Conservation (phyloP, 2,113 vertebrate species). For the Tyto alba region DNA sequence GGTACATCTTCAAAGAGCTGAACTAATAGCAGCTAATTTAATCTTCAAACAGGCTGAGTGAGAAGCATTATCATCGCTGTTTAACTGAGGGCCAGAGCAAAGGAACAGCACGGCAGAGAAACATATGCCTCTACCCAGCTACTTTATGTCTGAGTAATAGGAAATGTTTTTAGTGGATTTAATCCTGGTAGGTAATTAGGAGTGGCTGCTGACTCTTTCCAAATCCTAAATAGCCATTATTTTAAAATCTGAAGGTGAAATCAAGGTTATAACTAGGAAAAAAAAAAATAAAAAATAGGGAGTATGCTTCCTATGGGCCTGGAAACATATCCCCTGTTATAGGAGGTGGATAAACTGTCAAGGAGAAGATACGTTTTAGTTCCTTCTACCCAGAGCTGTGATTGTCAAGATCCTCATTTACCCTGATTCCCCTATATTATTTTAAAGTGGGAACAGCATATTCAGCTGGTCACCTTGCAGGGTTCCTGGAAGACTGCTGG, state of each 20-base stretch:
- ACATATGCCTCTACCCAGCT: neutral
- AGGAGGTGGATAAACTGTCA: neutral
- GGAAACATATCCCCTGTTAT: neutral
- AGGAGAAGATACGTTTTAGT: neutral
- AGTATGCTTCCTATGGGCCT: neutral
- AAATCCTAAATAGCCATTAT: neutral
- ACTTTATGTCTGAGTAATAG: neutral
- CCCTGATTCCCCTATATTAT: neutral
- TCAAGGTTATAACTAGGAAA: neutral
- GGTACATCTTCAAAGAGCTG: slow-evolving; percentile 46
- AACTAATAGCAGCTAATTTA: slow-evolving; percentile 55
- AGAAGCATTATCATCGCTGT: neutral
- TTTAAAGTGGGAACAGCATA: neutral
- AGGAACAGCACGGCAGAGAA: neutral
- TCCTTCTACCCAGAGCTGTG: neutral
- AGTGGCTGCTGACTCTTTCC: neutral
- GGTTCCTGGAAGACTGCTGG: neutral
- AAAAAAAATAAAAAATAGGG: neutral
- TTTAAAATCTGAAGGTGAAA: neutral
- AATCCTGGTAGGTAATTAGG: neutral
- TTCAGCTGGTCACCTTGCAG: neutral
- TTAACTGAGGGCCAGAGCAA: neutral
- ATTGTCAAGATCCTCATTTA: neutral
- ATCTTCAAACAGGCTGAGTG: slow-evolving; percentile 47
- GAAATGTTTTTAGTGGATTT: neutral